phyloP scores from a whole-genome alignment of 2,113 vertebrate genomes.

The Perognathus longimembris region DNA sequence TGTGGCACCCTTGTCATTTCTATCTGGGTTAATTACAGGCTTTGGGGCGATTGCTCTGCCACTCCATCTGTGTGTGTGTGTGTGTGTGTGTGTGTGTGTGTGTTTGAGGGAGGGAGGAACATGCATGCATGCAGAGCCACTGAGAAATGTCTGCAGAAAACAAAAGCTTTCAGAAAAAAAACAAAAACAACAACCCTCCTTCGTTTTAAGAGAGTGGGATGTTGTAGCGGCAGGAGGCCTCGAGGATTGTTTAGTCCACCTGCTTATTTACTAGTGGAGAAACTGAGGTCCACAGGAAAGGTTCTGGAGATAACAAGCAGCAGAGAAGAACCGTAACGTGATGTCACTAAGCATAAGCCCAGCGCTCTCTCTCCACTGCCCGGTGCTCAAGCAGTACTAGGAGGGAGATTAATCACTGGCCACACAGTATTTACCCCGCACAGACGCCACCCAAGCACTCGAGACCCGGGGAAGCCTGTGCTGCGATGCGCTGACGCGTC shows the following conservation, averaged over 20 bases:
- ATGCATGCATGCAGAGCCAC: neutral
- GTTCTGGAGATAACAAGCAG: neutral
- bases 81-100: too few relatives aligned
- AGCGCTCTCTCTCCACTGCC: neutral
- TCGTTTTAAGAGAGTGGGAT: neutral
- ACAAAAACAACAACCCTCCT: neutral
- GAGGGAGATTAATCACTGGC: neutral
- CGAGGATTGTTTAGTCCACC: neutral
- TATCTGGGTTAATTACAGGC: conserved; percentile 82
- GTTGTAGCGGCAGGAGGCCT: neutral
- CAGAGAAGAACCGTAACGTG: neutral
- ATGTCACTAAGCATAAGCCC: neutral
- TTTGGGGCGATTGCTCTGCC: conserved; percentile 77
- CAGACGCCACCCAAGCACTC: neutral
- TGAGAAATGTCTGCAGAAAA: neutral
- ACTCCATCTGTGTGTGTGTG: conserved; percentile 31
- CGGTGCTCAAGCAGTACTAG: neutral
- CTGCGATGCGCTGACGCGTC: neutral
- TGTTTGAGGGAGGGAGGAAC: neutral
- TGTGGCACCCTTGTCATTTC: conserved; percentile 76
- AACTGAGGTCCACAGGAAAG: neutral
- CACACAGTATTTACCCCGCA: neutral
- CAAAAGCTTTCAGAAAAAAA: neutral
- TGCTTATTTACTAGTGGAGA: neutral
- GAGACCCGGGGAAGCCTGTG: neutral